These are phyloP conservation scores for Notolepis coatsorum DNA, from an alignment of 2,797 vertebrate species.

Conservation along the genomic window DNA sequence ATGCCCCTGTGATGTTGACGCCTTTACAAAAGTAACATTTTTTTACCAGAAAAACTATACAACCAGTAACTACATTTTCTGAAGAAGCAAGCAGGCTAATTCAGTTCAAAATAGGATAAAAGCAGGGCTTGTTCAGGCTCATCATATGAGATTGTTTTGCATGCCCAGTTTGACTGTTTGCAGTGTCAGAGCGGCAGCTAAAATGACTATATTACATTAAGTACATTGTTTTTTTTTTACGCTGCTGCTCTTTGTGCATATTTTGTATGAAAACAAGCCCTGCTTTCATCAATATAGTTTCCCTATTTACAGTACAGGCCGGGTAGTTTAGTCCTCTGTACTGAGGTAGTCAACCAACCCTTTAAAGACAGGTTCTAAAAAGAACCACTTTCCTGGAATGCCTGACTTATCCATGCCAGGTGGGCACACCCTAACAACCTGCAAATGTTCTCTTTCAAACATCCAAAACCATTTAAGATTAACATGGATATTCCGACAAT, in stretches of 20 bases:
- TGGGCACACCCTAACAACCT: conserved; percentile 99
- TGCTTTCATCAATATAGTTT: conserved; percentile 99
- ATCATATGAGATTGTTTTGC: conserved; percentile 95
- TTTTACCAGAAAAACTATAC: conserved; percentile 96
- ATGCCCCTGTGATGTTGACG: conserved; percentile 96
- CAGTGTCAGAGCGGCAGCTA: conserved; percentile 95
- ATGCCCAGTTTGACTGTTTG: conserved; percentile 94
- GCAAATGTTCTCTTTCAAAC: conserved; percentile 88
- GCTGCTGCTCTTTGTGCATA: conserved; percentile 98
- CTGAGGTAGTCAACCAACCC: conserved; percentile 99
- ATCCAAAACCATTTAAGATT: conserved; percentile 84
- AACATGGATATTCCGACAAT: conserved; percentile 87
- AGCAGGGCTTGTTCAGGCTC: conserved; percentile 98
- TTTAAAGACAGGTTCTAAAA: conserved; percentile 99
- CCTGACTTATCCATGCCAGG: conserved; percentile 99
- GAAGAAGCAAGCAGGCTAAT: conserved; percentile 99
- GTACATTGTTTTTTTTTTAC: conserved; percentile 86
- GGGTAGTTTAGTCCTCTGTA: conserved; percentile 99
- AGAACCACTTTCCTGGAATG: conserved; percentile 99
- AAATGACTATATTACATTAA: conserved; percentile 98
- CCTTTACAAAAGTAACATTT: conserved; percentile 99
- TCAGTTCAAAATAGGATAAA: conserved; percentile 99
- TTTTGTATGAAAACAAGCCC: conserved; percentile 96
- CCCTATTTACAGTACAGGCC: conserved; percentile 99
- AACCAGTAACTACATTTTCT: conserved; percentile 99